Evolutionary conservation across 2,888 invertebrate species (phyloP), one percentile per base, ranked within the genome.

Genomic region (Euzophera pinguis): DNA sequence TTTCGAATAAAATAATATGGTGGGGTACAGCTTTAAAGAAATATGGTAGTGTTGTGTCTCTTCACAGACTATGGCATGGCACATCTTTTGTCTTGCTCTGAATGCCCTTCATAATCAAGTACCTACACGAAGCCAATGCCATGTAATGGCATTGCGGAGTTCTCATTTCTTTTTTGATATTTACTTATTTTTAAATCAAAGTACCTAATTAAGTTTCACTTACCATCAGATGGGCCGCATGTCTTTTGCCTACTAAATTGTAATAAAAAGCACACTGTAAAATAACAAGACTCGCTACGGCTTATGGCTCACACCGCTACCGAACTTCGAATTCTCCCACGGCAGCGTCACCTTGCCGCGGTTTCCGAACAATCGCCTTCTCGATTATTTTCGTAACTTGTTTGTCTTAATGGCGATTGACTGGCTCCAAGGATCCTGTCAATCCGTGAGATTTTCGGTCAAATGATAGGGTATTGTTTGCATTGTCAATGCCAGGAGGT

Each of bases 301-400:
- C 34, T 37, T 43, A 7, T 57, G 34, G 49, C 61, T 65, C 60
- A 59, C 45, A 54, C 66, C 61, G 43, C 50, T 10, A n/a, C 39
- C 50, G 48, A 50, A 62, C 58, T 54, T 59, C 63, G 57, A 50
- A 56, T 52, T 71, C 71, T 78, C 79, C 74, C 78, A 79, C 79
- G 78, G 71, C 57, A 60, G 65, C 52, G 54, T 73, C 66, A 70
- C 75, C 75, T 77, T 76, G 78, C 69, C 65, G 61, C 58, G 60
- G 62, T 58, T 58, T 56, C 67, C 43, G 22, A 51, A 76, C 70
- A 75, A 73, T 73, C 62, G 69, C 60, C 65, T 65, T 70, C 61
- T 67, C 72, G 72, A 79, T 77, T 77, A 74, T 75, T 73, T 71
- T 75, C 70, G 69, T 68, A 78, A 76, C 67, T 45, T 61, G 65